These are phyloP conservation scores for Myiagra hebetior DNA, from an alignment of 2,113 vertebrate species.

Conservation along the genomic window DNA sequence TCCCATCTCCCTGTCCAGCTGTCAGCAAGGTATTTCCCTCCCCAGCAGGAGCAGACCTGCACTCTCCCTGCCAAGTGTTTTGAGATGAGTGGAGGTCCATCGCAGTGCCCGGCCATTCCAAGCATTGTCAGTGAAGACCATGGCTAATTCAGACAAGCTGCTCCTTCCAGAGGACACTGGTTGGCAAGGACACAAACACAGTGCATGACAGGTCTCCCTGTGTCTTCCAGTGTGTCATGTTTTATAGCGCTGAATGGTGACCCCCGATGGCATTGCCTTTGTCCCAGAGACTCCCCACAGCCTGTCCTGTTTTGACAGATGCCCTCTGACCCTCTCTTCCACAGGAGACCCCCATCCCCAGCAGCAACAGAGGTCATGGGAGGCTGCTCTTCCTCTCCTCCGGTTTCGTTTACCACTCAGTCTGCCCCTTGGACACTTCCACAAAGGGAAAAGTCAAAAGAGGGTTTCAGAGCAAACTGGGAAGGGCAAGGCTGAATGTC, in stretches of 20 bases:
- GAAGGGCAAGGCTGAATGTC: background rate
- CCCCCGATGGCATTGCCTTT: background rate
- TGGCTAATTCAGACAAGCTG: background rate
- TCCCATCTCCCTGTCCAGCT: rapidly evolving
- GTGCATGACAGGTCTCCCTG: background rate
- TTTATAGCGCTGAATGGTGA: background rate
- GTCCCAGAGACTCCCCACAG: background rate
- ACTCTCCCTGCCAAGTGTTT: background rate
- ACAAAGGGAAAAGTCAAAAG: background rate
- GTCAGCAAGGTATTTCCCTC: background rate
- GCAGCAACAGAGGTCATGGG: background rate
- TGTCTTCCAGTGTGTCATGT: rapidly evolving
- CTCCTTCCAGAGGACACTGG: background rate
- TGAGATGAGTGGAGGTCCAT: background rate
- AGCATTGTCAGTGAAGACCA: background rate
- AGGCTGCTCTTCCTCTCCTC: background rate
- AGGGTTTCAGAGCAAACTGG: background rate
- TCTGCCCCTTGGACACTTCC: background rate
- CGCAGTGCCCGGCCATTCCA: rapidly evolving
- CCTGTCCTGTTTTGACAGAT: background rate
- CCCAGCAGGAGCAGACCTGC: rapidly evolving
- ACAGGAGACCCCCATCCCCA: background rate
- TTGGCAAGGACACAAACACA: background rate
- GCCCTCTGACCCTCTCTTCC: background rate
- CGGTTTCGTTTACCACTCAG: background rate